phyloP scores from a whole-genome alignment of 2,797 vertebrate species.

The Dryobates pubescens region DNA sequence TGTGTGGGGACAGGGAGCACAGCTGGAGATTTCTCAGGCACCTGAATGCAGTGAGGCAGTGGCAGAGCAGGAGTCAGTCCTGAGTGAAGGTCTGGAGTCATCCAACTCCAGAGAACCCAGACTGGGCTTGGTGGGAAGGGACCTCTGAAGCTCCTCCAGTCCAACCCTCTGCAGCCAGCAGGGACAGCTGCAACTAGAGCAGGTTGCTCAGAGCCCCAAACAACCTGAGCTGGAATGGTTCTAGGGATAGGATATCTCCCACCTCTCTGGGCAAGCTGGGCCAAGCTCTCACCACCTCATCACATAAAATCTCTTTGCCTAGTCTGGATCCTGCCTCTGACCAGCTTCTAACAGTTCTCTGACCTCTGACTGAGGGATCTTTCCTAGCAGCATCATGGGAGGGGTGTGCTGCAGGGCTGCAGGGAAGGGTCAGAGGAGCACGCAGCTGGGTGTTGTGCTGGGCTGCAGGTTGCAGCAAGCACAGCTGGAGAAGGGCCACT shows the following conservation, averaged over 20 bases:
- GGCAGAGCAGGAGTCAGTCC: neutral
- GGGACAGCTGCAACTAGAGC: neutral
- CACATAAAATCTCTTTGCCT: neutral
- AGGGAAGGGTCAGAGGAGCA: neutral
- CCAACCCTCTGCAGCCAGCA: neutral
- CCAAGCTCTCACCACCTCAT: neutral
- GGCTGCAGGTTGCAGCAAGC: rapidly evolving
- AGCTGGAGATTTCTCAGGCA: neutral
- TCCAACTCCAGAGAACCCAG: neutral
- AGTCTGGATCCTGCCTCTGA: neutral
- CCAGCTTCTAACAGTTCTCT: neutral
- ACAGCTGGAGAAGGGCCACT: neutral
- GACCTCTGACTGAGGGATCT: neutral
- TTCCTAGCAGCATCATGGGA: neutral
- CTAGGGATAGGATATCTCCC: neutral
- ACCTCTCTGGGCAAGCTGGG: neutral
- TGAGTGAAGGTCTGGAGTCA: neutral
- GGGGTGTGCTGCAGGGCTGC: neutral
- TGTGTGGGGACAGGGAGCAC: neutral
- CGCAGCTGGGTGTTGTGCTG: neutral
- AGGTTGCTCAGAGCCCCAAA: neutral
- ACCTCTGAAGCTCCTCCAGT: neutral
- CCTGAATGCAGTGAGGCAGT: neutral
- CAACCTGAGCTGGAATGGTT: neutral
- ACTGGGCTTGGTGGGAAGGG: neutral